Evolutionary conservation across 1,140 invertebrate genomes (phyloP).

Genomic region (Zaprionus tsacasi): DNA sequence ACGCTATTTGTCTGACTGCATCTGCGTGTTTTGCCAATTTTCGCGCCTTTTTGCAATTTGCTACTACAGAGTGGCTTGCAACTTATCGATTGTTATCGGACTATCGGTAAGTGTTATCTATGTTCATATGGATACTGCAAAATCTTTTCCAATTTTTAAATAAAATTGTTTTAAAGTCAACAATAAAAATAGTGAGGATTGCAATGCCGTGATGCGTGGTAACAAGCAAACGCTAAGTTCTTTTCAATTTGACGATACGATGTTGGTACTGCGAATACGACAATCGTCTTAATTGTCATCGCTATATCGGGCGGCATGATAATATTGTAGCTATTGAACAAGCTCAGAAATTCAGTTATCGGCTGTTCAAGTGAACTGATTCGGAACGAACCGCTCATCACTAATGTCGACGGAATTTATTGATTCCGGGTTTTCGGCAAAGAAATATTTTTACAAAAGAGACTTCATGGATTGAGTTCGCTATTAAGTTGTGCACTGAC

Average conservation of each 20-base stretch:
- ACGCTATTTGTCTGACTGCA: slow-evolving; percentile 34
- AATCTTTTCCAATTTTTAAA: background rate
- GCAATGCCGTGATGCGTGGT: background rate
- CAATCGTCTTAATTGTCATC: background rate
- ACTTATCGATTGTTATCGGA: slow-evolving; percentile 11
- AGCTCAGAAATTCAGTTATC: background rate
- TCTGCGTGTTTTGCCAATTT: slow-evolving; percentile 55
- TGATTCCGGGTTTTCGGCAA: slow-evolving; percentile 30
- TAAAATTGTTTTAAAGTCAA: background rate
- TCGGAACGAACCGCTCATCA: background rate
- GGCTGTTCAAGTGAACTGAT: background rate
- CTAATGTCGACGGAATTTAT: slow-evolving; percentile 29
- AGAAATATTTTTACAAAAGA: slow-evolving; percentile 4
- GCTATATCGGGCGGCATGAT: background rate
- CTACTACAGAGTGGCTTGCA: background rate
- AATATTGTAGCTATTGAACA: background rate
- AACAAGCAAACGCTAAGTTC: background rate
- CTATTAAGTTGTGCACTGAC: background rate
- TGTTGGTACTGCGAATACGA: background rate
- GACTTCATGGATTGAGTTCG: slow-evolving; percentile 9
- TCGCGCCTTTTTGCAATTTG: slow-evolving; percentile 56
- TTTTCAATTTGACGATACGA: background rate
- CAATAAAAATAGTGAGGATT: background rate
- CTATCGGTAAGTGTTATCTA: background rate
- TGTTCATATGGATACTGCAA: background rate